phyloP scores from a whole-genome alignment of 2,888 invertebrate genomes.

The Lochmaea crataegi region DNA sequence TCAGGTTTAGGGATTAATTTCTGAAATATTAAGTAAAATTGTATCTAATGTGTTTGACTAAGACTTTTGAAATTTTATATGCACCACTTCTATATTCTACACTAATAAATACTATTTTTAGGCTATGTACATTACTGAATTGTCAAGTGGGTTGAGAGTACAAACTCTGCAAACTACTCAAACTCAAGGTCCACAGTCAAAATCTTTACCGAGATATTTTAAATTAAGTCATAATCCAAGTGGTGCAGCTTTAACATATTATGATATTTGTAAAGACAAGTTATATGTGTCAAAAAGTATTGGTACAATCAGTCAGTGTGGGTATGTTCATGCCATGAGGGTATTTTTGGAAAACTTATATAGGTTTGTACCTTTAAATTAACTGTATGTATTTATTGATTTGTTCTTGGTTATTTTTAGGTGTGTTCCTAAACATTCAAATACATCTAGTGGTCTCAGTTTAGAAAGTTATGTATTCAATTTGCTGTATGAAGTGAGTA shows the following conservation, averaged over 20 bases:
- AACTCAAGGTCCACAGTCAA: constrained; percentile 77
- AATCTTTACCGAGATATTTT: constrained; percentile 90
- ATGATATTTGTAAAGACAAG: constrained; percentile 93
- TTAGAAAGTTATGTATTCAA: constrained; percentile 96
- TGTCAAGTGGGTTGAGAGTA: constrained; percentile 83
- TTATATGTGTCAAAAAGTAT: constrained; percentile 96
- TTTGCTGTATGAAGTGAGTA: constrained; percentile 87
- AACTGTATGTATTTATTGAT: constrained; percentile 3
- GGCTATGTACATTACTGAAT: constrained; percentile 91
- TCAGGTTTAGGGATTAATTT: background rate
- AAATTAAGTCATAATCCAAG: constrained; percentile 80
- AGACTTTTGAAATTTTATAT: too few species aligned
- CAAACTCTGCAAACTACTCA: constrained; percentile 71
- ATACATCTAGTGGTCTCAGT: constrained; percentile 74
- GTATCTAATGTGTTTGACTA: too few species aligned
- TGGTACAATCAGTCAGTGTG: constrained; percentile 88
- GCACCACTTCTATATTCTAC: background rate
- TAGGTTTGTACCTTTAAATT: constrained; percentile 73
- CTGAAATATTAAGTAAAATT: too few species aligned
- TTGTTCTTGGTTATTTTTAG: constrained; percentile 63
- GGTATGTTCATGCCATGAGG: constrained; percentile 88
- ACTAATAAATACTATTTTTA: constrained; percentile 60
- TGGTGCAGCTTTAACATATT: constrained; percentile 82
- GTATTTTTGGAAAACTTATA: constrained; percentile 89
- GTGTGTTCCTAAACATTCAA: constrained; percentile 82